These are phyloP conservation scores for Erebia epiphron DNA, from an alignment of 2,888 invertebrate genomes.

Conservation along the genomic window DNA sequence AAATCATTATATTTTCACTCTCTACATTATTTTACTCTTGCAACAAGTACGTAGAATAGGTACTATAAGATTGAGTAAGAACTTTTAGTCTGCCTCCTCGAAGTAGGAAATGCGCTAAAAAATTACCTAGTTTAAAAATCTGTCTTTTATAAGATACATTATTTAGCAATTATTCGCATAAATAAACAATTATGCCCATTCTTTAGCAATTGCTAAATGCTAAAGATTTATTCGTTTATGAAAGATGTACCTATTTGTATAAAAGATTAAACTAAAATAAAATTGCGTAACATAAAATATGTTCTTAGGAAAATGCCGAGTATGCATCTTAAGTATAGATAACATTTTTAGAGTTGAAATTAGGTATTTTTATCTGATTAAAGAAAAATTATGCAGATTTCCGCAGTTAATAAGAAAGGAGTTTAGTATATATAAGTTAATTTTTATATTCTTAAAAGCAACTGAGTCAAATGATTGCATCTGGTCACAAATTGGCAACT, in stretches of 20 bases:
- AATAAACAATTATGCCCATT: not conserved
- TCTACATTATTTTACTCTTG: conserved; percentile 11
- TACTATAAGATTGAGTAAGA: conserved; percentile 29
- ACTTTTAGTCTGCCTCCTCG: conserved; percentile 19
- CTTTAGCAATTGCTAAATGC: not conserved
- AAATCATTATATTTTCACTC: conserved; percentile 37
- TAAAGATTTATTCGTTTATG: not conserved
- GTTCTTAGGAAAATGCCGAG: too few relatives aligned
- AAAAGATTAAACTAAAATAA: not conserved
- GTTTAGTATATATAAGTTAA: too few relatives aligned
- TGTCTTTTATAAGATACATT: not conserved
- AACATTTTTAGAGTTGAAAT: too few relatives aligned
- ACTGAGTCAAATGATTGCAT: too few relatives aligned
- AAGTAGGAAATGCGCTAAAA: conserved; percentile 7
- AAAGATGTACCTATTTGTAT: too few relatives aligned
- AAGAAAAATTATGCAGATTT: too few relatives aligned
- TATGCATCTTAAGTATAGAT: too few relatives aligned
- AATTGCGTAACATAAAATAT: not conserved
- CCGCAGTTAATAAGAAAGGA: too few relatives aligned
- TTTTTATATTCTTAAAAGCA: too few relatives aligned
- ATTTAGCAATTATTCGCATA: not conserved
- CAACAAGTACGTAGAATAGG: conserved; percentile 10
- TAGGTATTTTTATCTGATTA: too few relatives aligned
- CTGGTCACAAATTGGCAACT: too few relatives aligned
- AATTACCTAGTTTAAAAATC: not conserved